Conservation (phyloP, 2,888 invertebrate species). For the Acronicta alni region DNA sequence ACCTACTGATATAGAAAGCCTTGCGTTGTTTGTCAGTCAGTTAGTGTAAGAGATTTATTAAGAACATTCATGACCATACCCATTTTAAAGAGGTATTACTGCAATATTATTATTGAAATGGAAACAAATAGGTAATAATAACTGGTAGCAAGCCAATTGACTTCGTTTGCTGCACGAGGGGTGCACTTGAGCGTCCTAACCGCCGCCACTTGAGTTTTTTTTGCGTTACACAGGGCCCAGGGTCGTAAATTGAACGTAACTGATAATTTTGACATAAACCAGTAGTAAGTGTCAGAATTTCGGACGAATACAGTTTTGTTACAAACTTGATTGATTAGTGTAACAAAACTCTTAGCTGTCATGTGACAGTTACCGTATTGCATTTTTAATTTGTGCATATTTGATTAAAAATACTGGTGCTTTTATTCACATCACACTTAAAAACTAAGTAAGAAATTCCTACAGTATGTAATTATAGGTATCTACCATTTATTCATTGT, state of each 20-base stretch:
- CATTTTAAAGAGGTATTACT: constrained; percentile 15
- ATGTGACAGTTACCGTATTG: no score
- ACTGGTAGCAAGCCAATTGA: constrained; percentile 86
- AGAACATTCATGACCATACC: no score
- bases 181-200: constrained; percentile 66
- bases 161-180: constrained; percentile 63
- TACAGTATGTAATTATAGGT: no score
- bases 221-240: constrained; percentile 74
- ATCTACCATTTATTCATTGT: no score
- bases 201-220: constrained; percentile 79
- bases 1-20: no score
- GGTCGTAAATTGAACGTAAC: constrained; percentile 82
- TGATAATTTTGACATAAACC: constrained; percentile 88
- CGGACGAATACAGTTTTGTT: constrained; percentile 76
- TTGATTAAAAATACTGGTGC: no score
- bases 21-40: no score
- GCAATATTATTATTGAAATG: constrained; percentile 49
- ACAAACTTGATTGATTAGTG: constrained; percentile 72
- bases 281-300: constrained; percentile 82
- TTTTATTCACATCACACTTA: no score
- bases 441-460: no score
- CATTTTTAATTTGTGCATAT: no score
- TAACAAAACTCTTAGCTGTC: constrained; percentile 8
- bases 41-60: no score
- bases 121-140: constrained; percentile 74